Base-by-base conservation (phyloP, 2,888 invertebrate species). In the Drosophila dives region DNA sequence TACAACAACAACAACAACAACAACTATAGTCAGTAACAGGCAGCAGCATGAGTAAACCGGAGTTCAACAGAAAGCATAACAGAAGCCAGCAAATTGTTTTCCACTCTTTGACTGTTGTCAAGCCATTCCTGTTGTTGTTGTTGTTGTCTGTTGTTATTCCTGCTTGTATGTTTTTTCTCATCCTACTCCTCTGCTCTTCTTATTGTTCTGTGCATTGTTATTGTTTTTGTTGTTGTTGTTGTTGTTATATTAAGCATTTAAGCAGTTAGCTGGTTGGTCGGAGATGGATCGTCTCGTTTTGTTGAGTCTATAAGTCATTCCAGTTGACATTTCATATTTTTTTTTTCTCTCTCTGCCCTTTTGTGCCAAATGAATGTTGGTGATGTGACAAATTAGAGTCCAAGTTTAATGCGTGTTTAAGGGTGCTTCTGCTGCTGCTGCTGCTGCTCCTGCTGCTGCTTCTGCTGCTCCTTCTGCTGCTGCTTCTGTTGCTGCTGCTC, bases 71-170 rank as follows among this genome's bases (percentile, higher is more conserved):
- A 36, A 26, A 17, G 29, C 73, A 53, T 54, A 76, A 76, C 62
- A 66, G 67, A 60, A 66, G 75, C 71, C 84, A 81, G 81, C 81
- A 89, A 87, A 87, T 87, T 89, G 86, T 82, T 86, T 86, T 84
- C 61, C 75, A 84, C 67, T 81, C 75, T 74, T 74, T 63, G 66
- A 32, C 63, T 64, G 72, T 71, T 60, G 78, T 64, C 71, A 68
- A 66, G 70, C 49, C 71, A 54, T 66, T 79, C 76, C 74, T 77
- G 53, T 66, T 67, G 67, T 23, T 79, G 68, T 68, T 67, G 65
- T 67, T 56, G 40, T 64, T 67, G 29, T 23, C 71, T 80, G 50
- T 68, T 67, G 65, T 67, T 56, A 49, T 64, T 67, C 34, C 53
- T 62, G 36, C 49, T 40, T 49, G 56, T 29, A 29, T 56, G 49